A percentile compares a stretch with the other conserved stretches of the same genome.
These are phyloP conservation scores for Danio tinwini DNA, from an alignment of 2,797 vertebrate species.

Conservation along the genomic window DNA sequence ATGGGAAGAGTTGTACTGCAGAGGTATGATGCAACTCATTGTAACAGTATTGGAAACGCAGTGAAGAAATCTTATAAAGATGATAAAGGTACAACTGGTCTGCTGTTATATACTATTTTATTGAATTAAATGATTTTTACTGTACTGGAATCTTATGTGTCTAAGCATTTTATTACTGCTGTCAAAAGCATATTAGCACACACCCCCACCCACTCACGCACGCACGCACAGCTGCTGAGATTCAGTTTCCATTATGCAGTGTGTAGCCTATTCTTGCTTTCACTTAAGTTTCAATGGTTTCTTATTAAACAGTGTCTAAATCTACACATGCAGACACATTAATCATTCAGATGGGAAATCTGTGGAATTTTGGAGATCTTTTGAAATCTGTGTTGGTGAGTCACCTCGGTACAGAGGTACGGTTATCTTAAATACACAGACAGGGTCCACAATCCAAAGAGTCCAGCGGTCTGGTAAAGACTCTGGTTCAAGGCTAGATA, in stretches of 20 bases:
- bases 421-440: slow-evolving; percentile 75
- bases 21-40: slow-evolving; percentile 87
- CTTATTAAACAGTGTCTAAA: background rate
- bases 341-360: background rate
- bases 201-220: slow-evolving; percentile 27
- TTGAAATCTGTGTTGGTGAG: slow-evolving; percentile 56
- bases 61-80: slow-evolving; percentile 85
- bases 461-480: slow-evolving; percentile 77
- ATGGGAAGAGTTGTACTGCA: slow-evolving; percentile 85
- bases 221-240: slow-evolving; percentile 27
- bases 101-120: slow-evolving; percentile 85
- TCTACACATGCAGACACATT: background rate
- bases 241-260: slow-evolving; percentile 20
- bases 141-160: slow-evolving; percentile 72
- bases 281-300: background rate
- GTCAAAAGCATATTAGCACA: slow-evolving; percentile 28
- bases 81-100: slow-evolving; percentile 76
- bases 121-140: slow-evolving; percentile 87
- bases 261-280: background rate
- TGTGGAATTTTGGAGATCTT: slow-evolving; percentile 5
- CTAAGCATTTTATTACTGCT: slow-evolving; percentile 62
- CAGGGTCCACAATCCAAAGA: slow-evolving; percentile 81
- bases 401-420: slow-evolving; percentile 53
- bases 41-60: slow-evolving; percentile 85
- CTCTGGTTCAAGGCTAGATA: slow-evolving; percentile 80